These are phyloP conservation scores for Chlorodrepanis virens DNA, from an alignment of 2,113 vertebrate genomes.

Conservation along the genomic window DNA sequence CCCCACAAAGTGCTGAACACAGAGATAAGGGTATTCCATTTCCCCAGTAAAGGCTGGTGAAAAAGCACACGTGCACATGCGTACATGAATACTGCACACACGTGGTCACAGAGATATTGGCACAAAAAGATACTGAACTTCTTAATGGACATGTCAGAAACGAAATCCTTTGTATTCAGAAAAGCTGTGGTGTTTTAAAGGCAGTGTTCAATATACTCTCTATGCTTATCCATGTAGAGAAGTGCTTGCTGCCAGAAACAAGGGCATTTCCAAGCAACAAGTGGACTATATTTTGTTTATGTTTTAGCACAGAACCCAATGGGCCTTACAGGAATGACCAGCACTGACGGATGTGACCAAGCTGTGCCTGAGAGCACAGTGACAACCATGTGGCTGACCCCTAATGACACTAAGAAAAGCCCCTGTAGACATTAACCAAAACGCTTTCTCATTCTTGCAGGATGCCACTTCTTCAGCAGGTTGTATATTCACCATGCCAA, in stretches of 20 bases:
- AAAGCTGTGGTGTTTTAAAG: neutral
- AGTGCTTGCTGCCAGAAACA: neutral
- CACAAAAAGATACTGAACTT: neutral
- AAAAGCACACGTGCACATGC: fast-evolving
- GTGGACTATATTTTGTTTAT: neutral
- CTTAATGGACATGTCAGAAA: neutral
- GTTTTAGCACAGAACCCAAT: fast-evolving
- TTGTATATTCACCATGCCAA: neutral
- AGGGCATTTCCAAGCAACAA: neutral
- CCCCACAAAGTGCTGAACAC: neutral
- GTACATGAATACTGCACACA: neutral
- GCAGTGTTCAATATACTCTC: neutral
- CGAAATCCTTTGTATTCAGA: neutral
- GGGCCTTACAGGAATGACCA: neutral
- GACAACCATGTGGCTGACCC: neutral
- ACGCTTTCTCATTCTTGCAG: neutral
- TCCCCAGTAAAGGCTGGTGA: neutral
- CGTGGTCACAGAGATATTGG: neutral
- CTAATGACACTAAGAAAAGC: neutral
- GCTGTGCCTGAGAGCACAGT: neutral
- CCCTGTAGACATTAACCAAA: neutral
- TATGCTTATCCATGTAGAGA: neutral
- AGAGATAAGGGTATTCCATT: neutral
- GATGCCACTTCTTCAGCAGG: neutral
- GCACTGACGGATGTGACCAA: neutral